Conservation (phyloP, 2,888 invertebrate genomes). For the Erebia epiphron region DNA sequence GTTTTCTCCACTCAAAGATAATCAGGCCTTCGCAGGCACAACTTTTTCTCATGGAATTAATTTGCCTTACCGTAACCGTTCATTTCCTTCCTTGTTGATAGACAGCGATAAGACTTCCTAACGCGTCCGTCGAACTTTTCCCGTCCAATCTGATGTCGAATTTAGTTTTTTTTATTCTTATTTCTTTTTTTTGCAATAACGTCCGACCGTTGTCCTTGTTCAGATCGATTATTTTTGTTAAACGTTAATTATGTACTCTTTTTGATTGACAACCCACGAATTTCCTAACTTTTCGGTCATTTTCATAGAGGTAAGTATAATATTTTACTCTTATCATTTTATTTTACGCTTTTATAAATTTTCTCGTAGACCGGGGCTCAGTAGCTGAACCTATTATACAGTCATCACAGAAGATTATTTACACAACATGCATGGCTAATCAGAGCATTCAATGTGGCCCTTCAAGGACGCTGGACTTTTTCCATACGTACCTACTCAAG, state of each 20-base stretch:
- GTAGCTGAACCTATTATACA: no score
- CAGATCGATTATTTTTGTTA: neutral
- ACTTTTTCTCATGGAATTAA: constrained; percentile 5
- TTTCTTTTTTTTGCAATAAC: neutral
- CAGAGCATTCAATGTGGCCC: no score
- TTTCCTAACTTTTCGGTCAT: neutral
- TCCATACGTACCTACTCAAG: no score
- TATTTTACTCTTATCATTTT: no score
- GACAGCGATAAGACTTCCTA: constrained; percentile 9
- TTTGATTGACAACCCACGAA: neutral
- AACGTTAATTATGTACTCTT: neutral
- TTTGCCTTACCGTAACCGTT: constrained; percentile 1
- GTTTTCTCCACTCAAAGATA: neutral
- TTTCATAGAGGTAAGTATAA: no score
- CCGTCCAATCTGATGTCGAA: neutral
- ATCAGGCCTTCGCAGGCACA: neutral
- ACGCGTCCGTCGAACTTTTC: neutral
- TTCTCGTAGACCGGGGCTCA: no score
- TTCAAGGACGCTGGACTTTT: no score
- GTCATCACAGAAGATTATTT: no score
- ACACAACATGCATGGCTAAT: no score
- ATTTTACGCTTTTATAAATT: no score
- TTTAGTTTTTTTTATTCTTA: neutral
- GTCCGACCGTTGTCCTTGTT: constrained; percentile 5
- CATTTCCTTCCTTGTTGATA: constrained; percentile 5